Base-by-base conservation (phyloP, 2,888 invertebrate genomes). In the Drosophila mulleri region DNA sequence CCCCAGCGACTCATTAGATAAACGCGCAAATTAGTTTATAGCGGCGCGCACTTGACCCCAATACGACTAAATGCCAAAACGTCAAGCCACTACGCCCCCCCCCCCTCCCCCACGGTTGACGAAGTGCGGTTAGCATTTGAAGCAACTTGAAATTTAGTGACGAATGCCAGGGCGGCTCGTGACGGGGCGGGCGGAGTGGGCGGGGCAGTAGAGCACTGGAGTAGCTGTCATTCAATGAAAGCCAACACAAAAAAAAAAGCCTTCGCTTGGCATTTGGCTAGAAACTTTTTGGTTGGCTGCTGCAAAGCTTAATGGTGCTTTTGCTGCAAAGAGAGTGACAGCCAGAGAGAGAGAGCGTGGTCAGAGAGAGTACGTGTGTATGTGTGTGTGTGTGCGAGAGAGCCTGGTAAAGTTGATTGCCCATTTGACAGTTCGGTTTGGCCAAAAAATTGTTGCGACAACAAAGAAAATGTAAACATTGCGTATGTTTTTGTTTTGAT, bases 401-500 rank as follows among this genome's bases (percentile, higher is more conserved):
- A 56, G 48, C 32, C 45, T 39, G 41, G 26, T 47, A 76, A 60
- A 83, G 82, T 88, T 81, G 82, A 80, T 63, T 80, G 75, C 65
- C 82, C 67, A 72, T 78, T 82, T 87, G 84, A 87, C 82, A 87
- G 84, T 77, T 72, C 65, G 18, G 58, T 56, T 60, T 64, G 52
- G 63, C 56, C 57, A 53, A 70, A 79, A 82, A 72, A 69, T 59
- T 78, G 75, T 79, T 75, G 78, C 80, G 77, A 82, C 88, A 82
- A 83, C 86, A 83, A 75, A 86, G 78, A 88, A 80, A 89, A 84
- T 77, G 86, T 86, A 86, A 86, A 86, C 89, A 86, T 80, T 87
- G 82, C 76, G 81, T 76, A 72, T 78, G 83, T 81, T 83, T 83
- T 83, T 86, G 86, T 85, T 85, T 77, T 83, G 83, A 74, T 86